phyloP scores from a whole-genome alignment of 2,113 vertebrate genomes.

The Typhlomys cinereus region DNA sequence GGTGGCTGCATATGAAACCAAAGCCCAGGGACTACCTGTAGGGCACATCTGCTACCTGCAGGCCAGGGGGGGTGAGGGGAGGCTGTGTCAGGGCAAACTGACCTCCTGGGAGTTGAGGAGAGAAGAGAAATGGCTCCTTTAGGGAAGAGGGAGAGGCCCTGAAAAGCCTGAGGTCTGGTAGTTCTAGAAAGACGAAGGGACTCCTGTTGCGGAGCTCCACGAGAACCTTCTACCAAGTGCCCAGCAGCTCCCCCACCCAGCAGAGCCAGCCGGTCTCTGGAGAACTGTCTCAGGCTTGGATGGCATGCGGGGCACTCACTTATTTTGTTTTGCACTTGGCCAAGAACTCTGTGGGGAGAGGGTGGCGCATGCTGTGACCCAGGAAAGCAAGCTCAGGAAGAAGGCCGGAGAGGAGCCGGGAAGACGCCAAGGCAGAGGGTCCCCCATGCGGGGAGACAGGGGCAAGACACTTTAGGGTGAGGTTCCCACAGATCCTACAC shows the following conservation, averaged over 20 bases:
- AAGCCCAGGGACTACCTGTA: background rate
- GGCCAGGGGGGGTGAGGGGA: background rate
- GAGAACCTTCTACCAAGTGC: background rate
- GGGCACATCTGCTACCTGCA: background rate
- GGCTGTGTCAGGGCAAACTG: background rate
- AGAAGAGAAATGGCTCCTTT: background rate
- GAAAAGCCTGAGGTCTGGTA: background rate
- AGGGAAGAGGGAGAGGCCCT: background rate
- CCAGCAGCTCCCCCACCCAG: background rate
- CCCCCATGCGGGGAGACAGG: background rate
- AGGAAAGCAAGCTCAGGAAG: background rate
- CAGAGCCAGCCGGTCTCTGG: background rate
- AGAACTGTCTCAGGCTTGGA: background rate
- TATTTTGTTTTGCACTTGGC: slow-evolving; percentile 17
- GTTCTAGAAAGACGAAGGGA: too few relatives aligned
- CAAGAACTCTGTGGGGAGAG: background rate
- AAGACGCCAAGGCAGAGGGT: background rate
- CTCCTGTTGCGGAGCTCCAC: background rate
- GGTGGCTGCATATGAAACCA: background rate
- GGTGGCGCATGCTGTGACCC: background rate
- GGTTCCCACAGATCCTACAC: background rate
- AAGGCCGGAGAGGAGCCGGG: background rate
- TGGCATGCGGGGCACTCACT: background rate
- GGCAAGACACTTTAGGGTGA: background rate
- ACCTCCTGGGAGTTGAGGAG: background rate